Conservation (phyloP, 2,113 vertebrate species). For the Notiomystis cincta region DNA sequence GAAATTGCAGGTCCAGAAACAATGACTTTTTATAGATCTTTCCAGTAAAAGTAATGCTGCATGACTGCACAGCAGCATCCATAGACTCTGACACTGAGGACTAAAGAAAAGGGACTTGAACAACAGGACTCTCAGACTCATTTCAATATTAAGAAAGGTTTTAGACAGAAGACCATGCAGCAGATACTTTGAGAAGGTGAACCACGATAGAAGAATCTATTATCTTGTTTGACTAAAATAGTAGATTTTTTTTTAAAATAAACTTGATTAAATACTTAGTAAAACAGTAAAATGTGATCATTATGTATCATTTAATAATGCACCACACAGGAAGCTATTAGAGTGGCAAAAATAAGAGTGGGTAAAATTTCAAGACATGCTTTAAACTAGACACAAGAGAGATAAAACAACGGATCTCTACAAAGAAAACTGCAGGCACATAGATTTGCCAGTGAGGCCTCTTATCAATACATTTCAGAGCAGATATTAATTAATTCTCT, state of each 20-base stretch:
- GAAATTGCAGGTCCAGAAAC: background rate
- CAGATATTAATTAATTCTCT: background rate
- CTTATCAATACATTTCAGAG: background rate
- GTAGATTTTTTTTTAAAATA: background rate
- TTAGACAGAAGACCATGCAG: background rate
- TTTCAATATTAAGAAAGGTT: background rate
- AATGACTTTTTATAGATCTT: background rate
- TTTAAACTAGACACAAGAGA: background rate
- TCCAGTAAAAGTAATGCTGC: background rate
- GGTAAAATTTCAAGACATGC: background rate
- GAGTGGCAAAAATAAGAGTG: background rate
- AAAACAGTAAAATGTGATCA: background rate
- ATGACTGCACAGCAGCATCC: background rate
- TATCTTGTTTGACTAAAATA: background rate
- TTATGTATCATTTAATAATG: background rate
- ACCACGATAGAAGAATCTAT: background rate
- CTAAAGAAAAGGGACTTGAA: background rate
- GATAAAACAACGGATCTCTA: background rate
- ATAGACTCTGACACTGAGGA: background rate
- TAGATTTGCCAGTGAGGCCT: background rate
- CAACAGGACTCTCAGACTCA: background rate
- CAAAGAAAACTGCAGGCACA: fast-evolving
- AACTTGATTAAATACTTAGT: background rate
- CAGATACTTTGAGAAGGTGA: background rate
- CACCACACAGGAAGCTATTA: background rate